Evolutionary conservation across 1,140 invertebrate genomes (phyloP).

Genomic region (Lasioglossum albipes): DNA sequence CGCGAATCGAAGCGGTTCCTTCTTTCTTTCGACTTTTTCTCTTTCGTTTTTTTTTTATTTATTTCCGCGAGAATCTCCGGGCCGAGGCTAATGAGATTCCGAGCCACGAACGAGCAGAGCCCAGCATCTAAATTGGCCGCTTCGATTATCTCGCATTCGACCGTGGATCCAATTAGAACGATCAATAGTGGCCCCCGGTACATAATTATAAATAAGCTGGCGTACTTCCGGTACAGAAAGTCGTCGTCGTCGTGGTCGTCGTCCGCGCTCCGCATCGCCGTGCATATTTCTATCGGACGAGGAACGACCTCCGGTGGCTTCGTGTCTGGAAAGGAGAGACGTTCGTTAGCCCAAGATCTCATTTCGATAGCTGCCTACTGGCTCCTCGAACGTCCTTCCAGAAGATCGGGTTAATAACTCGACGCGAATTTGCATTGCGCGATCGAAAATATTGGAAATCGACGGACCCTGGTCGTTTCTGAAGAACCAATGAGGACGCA

Average conservation of each 20-base stretch:
- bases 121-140: constrained; percentile 35
- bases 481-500: too few relatives aligned
- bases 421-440: neutral
- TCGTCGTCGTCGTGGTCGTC: neutral
- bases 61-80: neutral
- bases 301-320: too few relatives aligned
- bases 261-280: too few relatives aligned
- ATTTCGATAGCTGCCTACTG: neutral
- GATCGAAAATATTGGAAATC: neutral
- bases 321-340: too few relatives aligned
- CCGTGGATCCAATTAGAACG: constrained; percentile 42
- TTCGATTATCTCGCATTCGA: constrained; percentile 39
- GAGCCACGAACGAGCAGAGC: neutral
- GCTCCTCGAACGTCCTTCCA: constrained; percentile 7
- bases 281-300: neutral
- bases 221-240: neutral
- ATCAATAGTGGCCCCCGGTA: constrained; percentile 9
- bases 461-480: neutral
- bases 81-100: constrained; percentile 46
- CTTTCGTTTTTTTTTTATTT: neutral
- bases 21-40: neutral
- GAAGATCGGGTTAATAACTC: constrained; percentile 15
- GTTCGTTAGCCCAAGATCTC: constrained; percentile 27
- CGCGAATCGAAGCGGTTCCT: neutral
- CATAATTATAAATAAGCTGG: constrained; percentile 44